phyloP scores from a whole-genome alignment of 1,140 invertebrate genomes.

The Pogonomyrmex barbatus region DNA sequence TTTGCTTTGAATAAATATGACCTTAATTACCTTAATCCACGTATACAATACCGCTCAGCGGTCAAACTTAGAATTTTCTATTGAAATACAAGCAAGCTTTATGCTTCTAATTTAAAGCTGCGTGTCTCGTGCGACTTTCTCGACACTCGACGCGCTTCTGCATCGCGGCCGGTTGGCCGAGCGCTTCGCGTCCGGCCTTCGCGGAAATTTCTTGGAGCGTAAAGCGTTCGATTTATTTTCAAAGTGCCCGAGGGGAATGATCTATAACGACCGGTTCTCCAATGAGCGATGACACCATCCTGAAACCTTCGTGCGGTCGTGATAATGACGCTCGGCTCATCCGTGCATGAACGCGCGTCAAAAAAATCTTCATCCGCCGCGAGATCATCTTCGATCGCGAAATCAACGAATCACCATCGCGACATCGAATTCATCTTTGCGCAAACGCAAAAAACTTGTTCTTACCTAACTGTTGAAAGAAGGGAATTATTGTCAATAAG shows the following conservation, averaged over 20 bases:
- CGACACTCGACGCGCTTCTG: constrained; percentile 28
- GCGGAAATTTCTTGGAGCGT: constrained; percentile 52
- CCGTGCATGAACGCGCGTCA: neutral
- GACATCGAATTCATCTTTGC: neutral
- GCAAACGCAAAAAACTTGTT: neutral
- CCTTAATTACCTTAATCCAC: neutral
- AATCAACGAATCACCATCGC: neutral
- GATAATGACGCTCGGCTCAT: constrained; percentile 17
- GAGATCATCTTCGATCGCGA: neutral
- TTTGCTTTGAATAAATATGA: neutral
- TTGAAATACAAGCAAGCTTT: neutral
- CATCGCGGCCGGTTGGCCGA: constrained; percentile 25
- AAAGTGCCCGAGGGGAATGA: constrained; percentile 60
- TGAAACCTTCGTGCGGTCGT: constrained; percentile 62
- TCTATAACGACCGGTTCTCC: constrained; percentile 77
- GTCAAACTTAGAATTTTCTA: too few species aligned
- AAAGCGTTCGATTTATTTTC: constrained; percentile 51
- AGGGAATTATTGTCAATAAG: neutral
- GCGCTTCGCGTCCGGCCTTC: constrained; percentile 26
- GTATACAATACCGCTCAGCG: too few species aligned
- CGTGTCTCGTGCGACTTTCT: neutral
- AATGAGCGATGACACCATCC: constrained; percentile 66
- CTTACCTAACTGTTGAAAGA: neutral
- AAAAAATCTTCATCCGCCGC: neutral
- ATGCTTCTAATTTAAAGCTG: neutral